Evolutionary conservation across 2,888 invertebrate species (phyloP).

Genomic region (Pediacus dermestoides): DNA sequence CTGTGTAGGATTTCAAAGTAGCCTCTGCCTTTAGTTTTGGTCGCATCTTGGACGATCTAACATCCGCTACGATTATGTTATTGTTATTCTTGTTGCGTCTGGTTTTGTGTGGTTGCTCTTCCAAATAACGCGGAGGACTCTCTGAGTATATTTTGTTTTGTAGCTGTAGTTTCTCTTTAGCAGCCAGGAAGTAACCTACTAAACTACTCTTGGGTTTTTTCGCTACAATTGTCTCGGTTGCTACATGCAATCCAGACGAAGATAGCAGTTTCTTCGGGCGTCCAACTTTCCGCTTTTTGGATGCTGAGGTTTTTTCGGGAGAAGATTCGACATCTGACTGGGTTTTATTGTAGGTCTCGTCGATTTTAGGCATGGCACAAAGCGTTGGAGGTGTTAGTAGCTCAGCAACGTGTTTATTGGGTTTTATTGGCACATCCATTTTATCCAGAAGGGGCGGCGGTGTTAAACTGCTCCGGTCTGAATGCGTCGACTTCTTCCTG

Average conservation of each 20-base stretch:
- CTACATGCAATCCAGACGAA: slow-evolving; percentile 54
- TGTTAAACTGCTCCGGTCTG: slow-evolving; percentile 37
- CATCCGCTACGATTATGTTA: slow-evolving; percentile 28
- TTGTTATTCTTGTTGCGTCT: slow-evolving; percentile 42
- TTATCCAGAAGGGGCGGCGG: slow-evolving; percentile 45
- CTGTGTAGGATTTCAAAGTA: slow-evolving; percentile 58
- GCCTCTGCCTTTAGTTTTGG: slow-evolving; percentile 72
- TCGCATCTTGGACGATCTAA: slow-evolving; percentile 59
- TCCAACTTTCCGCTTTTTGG: slow-evolving; percentile 79
- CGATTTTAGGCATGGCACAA: slow-evolving; percentile 36
- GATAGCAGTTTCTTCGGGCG: slow-evolving; percentile 69
- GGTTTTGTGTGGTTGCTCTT: slow-evolving; percentile 39
- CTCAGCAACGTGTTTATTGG: slow-evolving; percentile 33
- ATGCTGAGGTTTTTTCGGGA: slow-evolving; percentile 37
- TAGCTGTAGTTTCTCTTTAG: slow-evolving; percentile 60
- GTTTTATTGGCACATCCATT: slow-evolving; percentile 36
- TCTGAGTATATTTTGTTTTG: slow-evolving; percentile 52
- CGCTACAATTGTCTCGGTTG: slow-evolving; percentile 77
- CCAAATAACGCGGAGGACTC: slow-evolving; percentile 53
- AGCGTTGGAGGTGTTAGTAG: slow-evolving; percentile 47
- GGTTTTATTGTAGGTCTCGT: slow-evolving; percentile 23
- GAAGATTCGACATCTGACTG: slow-evolving; percentile 26
- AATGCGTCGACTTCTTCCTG: slow-evolving; percentile 48
- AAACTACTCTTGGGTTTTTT: slow-evolving; percentile 71
- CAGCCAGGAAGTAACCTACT: slow-evolving; percentile 62